A percentile compares a stretch with the other conserved stretches of the same genome.
phyloP scores from a whole-genome alignment of 1,140 invertebrate species.

The Acromyrmex charruanus region DNA sequence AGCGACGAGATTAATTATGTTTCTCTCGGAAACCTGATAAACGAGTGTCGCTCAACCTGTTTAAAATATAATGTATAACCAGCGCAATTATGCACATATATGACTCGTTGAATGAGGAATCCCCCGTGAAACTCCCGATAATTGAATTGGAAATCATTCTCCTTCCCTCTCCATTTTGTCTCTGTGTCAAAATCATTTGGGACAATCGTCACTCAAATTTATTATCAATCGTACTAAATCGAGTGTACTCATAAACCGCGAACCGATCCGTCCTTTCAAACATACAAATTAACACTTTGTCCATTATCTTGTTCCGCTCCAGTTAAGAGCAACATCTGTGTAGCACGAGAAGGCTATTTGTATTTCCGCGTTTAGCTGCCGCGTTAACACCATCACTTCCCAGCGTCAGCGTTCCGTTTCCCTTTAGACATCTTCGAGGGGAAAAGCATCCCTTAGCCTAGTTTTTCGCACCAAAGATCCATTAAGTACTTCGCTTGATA shows the following conservation, averaged over 20 bases:
- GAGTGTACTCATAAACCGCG: slow-evolving; percentile 18
- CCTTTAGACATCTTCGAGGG: not conserved
- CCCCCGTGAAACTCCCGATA: not conserved
- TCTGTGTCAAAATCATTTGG: slow-evolving; percentile 24
- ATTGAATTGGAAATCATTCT: slow-evolving; percentile 35
- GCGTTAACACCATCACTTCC: not conserved
- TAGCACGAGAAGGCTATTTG: not conserved
- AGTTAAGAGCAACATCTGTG: slow-evolving; percentile 34
- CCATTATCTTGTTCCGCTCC: slow-evolving; percentile 55
- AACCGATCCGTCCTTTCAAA: slow-evolving; percentile 34
- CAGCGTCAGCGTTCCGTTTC: not conserved
- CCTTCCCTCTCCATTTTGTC: not conserved
- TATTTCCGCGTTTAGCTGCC: slow-evolving; percentile 17
- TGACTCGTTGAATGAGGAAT: slow-evolving; percentile 1
- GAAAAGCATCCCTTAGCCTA: slow-evolving; percentile 21
- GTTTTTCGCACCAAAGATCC: slow-evolving; percentile 30
- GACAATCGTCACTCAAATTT: slow-evolving; percentile 38
- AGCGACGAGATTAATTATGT: slow-evolving; percentile 13
- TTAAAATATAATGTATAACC: slow-evolving; percentile 17
- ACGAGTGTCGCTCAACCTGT: not conserved
- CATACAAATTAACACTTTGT: slow-evolving; percentile 51
- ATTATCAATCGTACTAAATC: slow-evolving; percentile 44
- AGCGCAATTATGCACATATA: not conserved
- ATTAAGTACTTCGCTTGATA: slow-evolving; percentile 32
- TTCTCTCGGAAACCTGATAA: slow-evolving; percentile 9